These are phyloP conservation scores for Platycheirus rosarum DNA, from an alignment of 2,888 invertebrate genomes.

Conservation along the genomic window DNA sequence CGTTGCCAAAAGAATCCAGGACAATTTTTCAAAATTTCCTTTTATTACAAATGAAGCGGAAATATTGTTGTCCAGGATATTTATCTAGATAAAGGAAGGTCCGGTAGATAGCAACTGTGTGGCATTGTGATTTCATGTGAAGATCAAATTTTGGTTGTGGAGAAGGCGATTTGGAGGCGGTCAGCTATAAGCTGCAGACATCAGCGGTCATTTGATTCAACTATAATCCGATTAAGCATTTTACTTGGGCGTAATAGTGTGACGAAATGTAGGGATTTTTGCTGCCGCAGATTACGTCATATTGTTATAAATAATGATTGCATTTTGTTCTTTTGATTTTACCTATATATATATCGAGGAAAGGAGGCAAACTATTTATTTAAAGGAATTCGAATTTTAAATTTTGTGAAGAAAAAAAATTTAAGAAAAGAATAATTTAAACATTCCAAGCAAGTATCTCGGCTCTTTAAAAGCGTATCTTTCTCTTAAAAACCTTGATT, in stretches of 20 bases:
- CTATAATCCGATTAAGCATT: conserved; percentile 56
- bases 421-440: no score
- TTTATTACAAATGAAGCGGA: conserved; percentile 35
- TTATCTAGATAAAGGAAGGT: conserved; percentile 4
- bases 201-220: conserved; percentile 39
- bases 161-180: conserved; percentile 31
- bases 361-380: no score
- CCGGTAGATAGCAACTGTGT: conserved; percentile 16
- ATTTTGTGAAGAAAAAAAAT: no score
- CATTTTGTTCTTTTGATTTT: no score
- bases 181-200: conserved; percentile 45
- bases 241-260: conserved; percentile 30
- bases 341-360: no score
- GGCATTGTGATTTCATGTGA: conserved; percentile 13
- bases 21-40: conserved; percentile 50
- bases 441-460: no score
- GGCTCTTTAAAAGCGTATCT: no score
- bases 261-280: conserved; percentile 1
- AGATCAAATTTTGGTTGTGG: conserved; percentile 2
- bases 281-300: background rate
- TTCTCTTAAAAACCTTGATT: no score
- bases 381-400: no score
- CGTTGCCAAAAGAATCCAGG: conserved; percentile 53
- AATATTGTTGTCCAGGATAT: conserved; percentile 7
- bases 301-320: no score